phyloP scores from a whole-genome alignment of 2,888 invertebrate genomes.

The Athetis lepigone region DNA sequence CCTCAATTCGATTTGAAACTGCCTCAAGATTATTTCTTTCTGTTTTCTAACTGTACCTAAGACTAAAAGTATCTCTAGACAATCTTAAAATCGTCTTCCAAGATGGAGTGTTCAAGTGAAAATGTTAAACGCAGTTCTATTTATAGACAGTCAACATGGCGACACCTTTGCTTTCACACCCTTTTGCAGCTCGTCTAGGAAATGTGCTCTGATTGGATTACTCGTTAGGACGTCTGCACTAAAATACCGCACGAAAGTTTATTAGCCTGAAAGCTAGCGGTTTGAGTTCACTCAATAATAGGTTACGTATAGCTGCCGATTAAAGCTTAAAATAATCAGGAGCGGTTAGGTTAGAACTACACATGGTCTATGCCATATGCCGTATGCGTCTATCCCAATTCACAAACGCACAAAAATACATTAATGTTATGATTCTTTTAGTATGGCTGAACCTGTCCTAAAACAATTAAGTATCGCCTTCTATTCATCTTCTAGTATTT shows the following conservation, averaged over 20 bases:
- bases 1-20: constrained; percentile 11
- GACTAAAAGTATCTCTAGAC: neutral
- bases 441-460: no score
- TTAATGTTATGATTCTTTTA: no score
- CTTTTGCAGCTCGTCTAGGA: constrained; percentile 54
- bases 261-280: constrained; percentile 45
- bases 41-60: neutral
- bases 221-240: constrained; percentile 56
- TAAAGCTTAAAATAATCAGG: constrained; percentile 28
- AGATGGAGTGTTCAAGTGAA: constrained; percentile 7
- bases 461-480: no score
- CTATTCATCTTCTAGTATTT: no score
- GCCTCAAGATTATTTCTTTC: neutral
- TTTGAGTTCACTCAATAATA: constrained; percentile 39
- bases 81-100: neutral
- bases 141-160: constrained; percentile 34
- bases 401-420: neutral
- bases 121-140: constrained; percentile 34
- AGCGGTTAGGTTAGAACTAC: constrained; percentile 4
- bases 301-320: constrained; percentile 29
- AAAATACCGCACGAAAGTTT: constrained; percentile 58
- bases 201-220: constrained; percentile 59
- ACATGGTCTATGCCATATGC: neutral
- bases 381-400: neutral
- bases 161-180: constrained; percentile 46